A percentile compares a stretch with the other conserved stretches of the same genome.
phyloP scores from a whole-genome alignment of 1,140 invertebrate species.

The Tyrophagus putrescentiae region DNA sequence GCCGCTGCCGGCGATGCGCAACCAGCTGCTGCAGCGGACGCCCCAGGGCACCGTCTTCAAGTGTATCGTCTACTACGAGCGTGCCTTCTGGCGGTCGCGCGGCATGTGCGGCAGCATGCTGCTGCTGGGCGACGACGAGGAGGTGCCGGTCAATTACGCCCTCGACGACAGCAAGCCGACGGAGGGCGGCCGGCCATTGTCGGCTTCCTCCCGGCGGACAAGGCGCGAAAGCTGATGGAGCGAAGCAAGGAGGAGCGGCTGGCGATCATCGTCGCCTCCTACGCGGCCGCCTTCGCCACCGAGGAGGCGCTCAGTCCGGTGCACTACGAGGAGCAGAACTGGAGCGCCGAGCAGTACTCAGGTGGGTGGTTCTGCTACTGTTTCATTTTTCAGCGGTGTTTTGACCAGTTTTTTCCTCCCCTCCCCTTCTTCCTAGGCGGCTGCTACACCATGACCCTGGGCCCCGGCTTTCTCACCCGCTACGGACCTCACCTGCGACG shows the following conservation, averaged over 20 bases:
- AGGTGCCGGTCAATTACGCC: slow-evolving; percentile 26
- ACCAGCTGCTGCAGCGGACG: slow-evolving; percentile 33
- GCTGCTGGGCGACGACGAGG: slow-evolving; percentile 13
- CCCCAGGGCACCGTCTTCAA: slow-evolving; percentile 33
- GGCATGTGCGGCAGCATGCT: slow-evolving; percentile 26
- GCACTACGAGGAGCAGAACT: slow-evolving; percentile 32
- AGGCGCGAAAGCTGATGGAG: slow-evolving; percentile 30
- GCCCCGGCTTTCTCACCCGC: slow-evolving; percentile 34
- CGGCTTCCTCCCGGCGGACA: slow-evolving; percentile 27
- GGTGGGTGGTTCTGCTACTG: no score
- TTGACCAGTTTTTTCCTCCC: no score
- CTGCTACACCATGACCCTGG: slow-evolving; percentile 33
- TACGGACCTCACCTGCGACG: slow-evolving; percentile 32
- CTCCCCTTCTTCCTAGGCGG: slow-evolving; percentile 32
- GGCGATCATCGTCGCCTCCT: background rate
- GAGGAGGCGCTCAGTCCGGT: slow-evolving; percentile 15
- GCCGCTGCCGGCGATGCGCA: slow-evolving; percentile 29
- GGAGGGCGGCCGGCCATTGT: slow-evolving; percentile 32
- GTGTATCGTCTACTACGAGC: slow-evolving; percentile 33
- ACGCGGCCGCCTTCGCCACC: slow-evolving; percentile 14
- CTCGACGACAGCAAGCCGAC: slow-evolving; percentile 34
- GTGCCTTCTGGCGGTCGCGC: slow-evolving; percentile 33
- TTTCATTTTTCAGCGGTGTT: no score
- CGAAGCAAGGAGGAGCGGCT: slow-evolving; percentile 6
- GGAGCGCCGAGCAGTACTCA: slow-evolving; percentile 35